These are phyloP conservation scores for Halcyon chelicuti DNA, from an alignment of 2,797 vertebrate genomes.

Conservation along the genomic window DNA sequence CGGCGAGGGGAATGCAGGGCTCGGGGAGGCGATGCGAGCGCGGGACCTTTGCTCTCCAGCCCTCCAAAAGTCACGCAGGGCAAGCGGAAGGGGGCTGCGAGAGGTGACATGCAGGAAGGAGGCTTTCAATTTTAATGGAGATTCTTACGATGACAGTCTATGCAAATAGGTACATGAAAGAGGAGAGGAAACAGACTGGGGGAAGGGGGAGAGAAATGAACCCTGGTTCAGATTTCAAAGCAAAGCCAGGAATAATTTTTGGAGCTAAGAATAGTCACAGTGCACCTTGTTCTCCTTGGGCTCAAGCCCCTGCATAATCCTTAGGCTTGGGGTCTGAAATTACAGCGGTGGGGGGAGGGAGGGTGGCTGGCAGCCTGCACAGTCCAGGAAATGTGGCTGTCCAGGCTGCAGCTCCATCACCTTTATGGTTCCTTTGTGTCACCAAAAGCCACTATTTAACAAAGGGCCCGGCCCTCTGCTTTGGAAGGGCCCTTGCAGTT, in stretches of 20 bases:
- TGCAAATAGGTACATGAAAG: constrained; percentile 73
- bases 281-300: constrained; percentile 47
- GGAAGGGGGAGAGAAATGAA: constrained; percentile 60
- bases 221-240: constrained; percentile 66
- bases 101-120: constrained; percentile 70
- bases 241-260: constrained; percentile 59
- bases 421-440: constrained; percentile 63
- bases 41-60: constrained; percentile 61
- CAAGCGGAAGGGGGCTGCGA: constrained; percentile 57
- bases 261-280: constrained; percentile 50
- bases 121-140: constrained; percentile 73
- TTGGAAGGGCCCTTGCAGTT: constrained; percentile 41
- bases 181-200: constrained; percentile 50
- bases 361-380: background rate
- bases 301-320: constrained; percentile 1
- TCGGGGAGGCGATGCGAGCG: background rate
- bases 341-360: background rate
- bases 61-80: constrained; percentile 58
- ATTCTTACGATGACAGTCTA: constrained; percentile 67
- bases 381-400: background rate
- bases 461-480: constrained; percentile 43
- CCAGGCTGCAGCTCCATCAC: constrained; percentile 40
- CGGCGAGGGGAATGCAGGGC: background rate
- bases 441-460: constrained; percentile 38
- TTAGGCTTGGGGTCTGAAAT: background rate